Conservation (phyloP, 2,113 vertebrate genomes). For the Hystrix cristata region DNA sequence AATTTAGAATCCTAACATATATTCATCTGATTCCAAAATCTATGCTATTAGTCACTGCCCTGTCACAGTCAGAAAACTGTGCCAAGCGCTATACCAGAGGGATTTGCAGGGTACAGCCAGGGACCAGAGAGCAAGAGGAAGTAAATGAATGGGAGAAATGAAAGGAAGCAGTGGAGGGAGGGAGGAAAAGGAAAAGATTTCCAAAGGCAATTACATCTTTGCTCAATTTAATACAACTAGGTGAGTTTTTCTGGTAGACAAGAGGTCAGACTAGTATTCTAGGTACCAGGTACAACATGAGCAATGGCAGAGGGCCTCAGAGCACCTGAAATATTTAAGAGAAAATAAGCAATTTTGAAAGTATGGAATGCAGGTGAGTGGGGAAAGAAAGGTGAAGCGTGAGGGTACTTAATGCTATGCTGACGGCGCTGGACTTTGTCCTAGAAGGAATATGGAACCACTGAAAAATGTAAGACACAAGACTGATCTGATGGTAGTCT, state of each 20-base stretch:
- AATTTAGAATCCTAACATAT: neutral
- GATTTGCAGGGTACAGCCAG: fast-evolving
- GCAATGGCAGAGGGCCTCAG: neutral
- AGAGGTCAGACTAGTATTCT: neutral
- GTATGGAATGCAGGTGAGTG: neutral
- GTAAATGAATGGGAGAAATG: neutral
- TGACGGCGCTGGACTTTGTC: neutral
- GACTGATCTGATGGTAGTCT: neutral
- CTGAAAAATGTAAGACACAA: neutral
- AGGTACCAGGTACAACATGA: neutral
- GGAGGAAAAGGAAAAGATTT: neutral
- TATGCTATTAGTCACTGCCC: neutral
- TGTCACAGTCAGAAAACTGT: fast-evolving
- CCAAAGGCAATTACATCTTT: neutral
- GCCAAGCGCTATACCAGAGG: too few species aligned
- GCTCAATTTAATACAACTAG: neutral
- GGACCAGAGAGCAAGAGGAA: neutral
- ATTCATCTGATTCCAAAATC: neutral
- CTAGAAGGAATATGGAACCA: neutral
- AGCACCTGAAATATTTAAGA: neutral
- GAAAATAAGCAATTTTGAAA: neutral
- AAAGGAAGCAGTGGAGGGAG: neutral
- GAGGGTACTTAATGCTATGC: fast-evolving
- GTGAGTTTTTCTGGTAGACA: neutral
- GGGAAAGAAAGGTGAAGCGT: neutral